These are phyloP conservation scores for Hippocampus guttulatus DNA, from an alignment of 2,113 vertebrate species.

Conservation along the genomic window DNA sequence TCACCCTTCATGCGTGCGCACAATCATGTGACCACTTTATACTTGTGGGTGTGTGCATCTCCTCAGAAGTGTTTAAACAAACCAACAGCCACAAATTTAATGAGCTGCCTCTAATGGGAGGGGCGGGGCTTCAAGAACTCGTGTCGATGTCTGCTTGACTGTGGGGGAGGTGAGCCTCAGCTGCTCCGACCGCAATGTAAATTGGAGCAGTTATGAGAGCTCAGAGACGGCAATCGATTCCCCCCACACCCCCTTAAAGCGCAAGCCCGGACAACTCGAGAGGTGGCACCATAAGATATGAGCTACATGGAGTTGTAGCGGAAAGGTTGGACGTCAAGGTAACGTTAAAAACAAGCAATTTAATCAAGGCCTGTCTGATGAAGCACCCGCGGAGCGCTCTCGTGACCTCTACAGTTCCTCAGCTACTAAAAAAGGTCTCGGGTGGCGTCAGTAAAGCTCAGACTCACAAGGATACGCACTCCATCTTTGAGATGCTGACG, in stretches of 20 bases:
- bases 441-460: neutral
- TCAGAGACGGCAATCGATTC: constrained; percentile 46
- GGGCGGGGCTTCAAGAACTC: constrained; percentile 40
- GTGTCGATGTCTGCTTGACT: constrained; percentile 16
- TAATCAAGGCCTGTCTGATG: neutral
- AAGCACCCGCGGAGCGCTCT: neutral
- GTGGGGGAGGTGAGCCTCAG: constrained; percentile 35
- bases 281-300: constrained; percentile 9
- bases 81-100: constrained; percentile 50
- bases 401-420: neutral
- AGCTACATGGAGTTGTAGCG: neutral
- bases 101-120: constrained; percentile 64
- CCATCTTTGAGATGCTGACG: neutral
- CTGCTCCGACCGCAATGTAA: constrained; percentile 54
- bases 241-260: constrained; percentile 20
- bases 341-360: neutral
- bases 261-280: constrained; percentile 27
- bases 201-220: constrained; percentile 54
- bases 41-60: neutral
- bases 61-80: constrained; percentile 53
- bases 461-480: neutral
- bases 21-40: neutral
- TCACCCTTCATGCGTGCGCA: neutral
- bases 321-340: neutral
- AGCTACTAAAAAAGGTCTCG: neutral